Percentiles rank a stretch among this genome's conserved stretches.
Evolutionary conservation across 1,140 invertebrate species (phyloP).

Genomic region (Drosophila setifemur): DNA sequence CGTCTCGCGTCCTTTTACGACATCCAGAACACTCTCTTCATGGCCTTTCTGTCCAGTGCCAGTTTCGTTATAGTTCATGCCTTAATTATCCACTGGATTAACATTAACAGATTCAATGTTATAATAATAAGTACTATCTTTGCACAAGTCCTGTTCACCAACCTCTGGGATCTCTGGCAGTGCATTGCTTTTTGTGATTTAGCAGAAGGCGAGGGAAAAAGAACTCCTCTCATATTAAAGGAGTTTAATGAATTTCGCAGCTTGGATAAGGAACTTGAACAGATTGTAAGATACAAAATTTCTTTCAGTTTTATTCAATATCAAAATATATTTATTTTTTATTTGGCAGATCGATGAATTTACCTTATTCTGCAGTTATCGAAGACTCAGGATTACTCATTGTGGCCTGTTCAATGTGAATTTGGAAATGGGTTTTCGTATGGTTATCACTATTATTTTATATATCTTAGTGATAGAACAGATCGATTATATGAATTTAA

Average conservation of each 20-base stretch:
- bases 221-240: slow-evolving; percentile 36
- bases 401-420: slow-evolving; percentile 49
- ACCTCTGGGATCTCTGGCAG: no score
- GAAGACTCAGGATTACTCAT: slow-evolving; percentile 21
- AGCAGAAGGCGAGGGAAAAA: slow-evolving; percentile 1
- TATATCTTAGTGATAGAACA: no score
- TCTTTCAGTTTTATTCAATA: neutral
- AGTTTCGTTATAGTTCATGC: no score
- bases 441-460: no score
- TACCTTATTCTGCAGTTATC: slow-evolving; percentile 37
- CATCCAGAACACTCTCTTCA: no score
- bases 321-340: neutral
- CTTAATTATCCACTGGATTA: no score
- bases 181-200: slow-evolving; percentile 41
- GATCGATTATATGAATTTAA: no score
- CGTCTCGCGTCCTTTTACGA: no score
- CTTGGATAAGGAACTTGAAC: slow-evolving; percentile 14
- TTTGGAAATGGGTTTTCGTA: slow-evolving; percentile 49
- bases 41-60: no score
- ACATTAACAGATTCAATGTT: no score
- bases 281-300: slow-evolving; percentile 16
- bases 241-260: slow-evolving; percentile 16
- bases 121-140: no score
- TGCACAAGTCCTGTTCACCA: no score
- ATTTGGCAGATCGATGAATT: slow-evolving; percentile 17